These are phyloP conservation scores for Oscarella lobularis DNA, from an alignment of 37 sponge, comb jelly and placozoan genomes.

Conservation along the genomic window DNA sequence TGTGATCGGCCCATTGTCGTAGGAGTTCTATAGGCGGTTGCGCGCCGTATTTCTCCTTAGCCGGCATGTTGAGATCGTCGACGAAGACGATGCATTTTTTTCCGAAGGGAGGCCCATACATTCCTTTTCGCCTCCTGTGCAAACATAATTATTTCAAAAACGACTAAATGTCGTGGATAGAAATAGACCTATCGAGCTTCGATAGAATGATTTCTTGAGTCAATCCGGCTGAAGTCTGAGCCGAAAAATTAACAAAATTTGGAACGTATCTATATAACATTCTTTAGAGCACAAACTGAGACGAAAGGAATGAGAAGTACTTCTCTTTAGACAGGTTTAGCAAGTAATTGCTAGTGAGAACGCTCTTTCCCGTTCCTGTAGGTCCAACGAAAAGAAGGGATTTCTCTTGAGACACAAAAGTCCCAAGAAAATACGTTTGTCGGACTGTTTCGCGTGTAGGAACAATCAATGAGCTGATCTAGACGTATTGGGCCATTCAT, in stretches of 20 bases:
- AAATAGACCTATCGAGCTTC: conserved; percentile 87
- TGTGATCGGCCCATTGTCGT: conserved; percentile 78
- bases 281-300: neutral
- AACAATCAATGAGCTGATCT: conserved; percentile 34
- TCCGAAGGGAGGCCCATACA: conserved; percentile 89
- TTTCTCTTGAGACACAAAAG: conserved; percentile 43
- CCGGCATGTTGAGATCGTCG: conserved; percentile 97
- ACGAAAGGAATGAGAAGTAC: conserved; percentile 11
- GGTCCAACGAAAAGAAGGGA: conserved; percentile 91
- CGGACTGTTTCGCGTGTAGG: conserved; percentile 80
- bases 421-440: conserved; percentile 73
- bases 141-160: too few relatives aligned
- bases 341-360: conserved; percentile 85
- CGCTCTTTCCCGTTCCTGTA: conserved; percentile 96
- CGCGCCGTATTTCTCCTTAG: conserved; percentile 95
- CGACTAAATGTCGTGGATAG: too few relatives aligned
- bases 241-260: conserved; percentile 88
- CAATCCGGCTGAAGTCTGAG: conserved; percentile 84
- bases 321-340: conserved; percentile 69
- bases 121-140: conserved; percentile 70
- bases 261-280: conserved; percentile 69
- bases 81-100: conserved; percentile 85
- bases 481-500: conserved; percentile 18
- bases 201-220: conserved; percentile 92
- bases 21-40: conserved; percentile 96